Conservation (phyloP, 23 tunicate genomes). For the Styela clava region DNA sequence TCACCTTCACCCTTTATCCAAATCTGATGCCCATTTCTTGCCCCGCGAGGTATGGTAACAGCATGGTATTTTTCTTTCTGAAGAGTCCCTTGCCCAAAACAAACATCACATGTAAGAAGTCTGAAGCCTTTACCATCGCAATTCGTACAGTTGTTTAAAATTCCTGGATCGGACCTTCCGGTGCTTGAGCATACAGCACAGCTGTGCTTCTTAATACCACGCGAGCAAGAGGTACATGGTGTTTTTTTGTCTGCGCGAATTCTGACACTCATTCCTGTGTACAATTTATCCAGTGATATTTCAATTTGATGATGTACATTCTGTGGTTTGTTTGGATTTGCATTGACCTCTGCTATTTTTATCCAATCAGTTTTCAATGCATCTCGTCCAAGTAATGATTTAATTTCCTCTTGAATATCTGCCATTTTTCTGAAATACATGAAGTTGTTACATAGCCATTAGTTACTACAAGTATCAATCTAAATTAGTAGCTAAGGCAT, state of each 20-base stretch:
- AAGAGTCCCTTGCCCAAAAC: not conserved
- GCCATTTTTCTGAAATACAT: conserved; percentile 11
- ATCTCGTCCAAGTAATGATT: not conserved
- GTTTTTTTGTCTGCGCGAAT: conserved; percentile 20
- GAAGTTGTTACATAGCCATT: too few relatives aligned
- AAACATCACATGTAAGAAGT: not conserved
- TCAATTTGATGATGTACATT: conserved; percentile 17
- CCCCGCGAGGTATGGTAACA: not conserved
- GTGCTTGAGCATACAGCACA: conserved; percentile 5
- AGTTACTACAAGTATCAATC: too few relatives aligned
- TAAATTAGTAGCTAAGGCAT: too few relatives aligned
- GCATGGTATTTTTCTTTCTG: not conserved
- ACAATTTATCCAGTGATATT: conserved; percentile 8
- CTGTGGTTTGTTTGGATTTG: not conserved
- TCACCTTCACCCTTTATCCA: conserved; percentile 10
- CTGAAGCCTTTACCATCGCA: not conserved
- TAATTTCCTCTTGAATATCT: not conserved
- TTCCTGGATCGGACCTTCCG: not conserved
- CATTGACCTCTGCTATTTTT: too few relatives aligned
- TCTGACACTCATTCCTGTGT: not conserved
- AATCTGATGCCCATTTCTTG: conserved; percentile 9
- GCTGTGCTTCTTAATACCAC: not conserved
- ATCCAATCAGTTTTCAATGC: not conserved
- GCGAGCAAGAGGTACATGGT: conserved; percentile 2
- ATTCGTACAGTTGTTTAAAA: not conserved